Evolutionary conservation across 1,140 invertebrate species (phyloP).

Genomic region (Dendrolimus kikuchii): DNA sequence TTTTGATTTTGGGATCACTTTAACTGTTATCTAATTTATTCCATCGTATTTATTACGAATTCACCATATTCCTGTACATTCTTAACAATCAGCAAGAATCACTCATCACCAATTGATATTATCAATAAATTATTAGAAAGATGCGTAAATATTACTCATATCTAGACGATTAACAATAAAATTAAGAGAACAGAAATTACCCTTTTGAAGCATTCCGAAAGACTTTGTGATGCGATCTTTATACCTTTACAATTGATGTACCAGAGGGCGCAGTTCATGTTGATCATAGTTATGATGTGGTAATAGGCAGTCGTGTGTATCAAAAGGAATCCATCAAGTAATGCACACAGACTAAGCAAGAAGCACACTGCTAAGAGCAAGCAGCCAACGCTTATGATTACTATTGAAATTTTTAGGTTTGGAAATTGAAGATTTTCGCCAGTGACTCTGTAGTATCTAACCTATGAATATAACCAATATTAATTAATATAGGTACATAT

Average conservation of each 20-base stretch:
- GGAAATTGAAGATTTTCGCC: slow-evolving; percentile 74
- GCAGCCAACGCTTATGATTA: slow-evolving; percentile 74
- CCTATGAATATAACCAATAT: slow-evolving; percentile 33
- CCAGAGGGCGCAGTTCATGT: slow-evolving; percentile 78
- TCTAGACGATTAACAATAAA: too few relatives aligned
- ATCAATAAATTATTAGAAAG: too few relatives aligned
- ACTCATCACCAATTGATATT: too few relatives aligned
- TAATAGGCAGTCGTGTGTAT: slow-evolving; percentile 75
- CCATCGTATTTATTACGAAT: too few relatives aligned
- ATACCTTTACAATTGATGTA: slow-evolving; percentile 77
- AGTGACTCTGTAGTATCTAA: slow-evolving; percentile 70
- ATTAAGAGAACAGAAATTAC: slow-evolving; percentile 23
- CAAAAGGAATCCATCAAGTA: slow-evolving; percentile 75
- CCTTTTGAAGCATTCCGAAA: slow-evolving; percentile 66
- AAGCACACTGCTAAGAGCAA: slow-evolving; percentile 73
- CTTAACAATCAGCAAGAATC: too few relatives aligned
- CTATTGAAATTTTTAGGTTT: slow-evolving; percentile 71
- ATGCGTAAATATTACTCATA: too few relatives aligned
- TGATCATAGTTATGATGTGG: slow-evolving; percentile 77
- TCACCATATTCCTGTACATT: too few relatives aligned
- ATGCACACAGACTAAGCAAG: slow-evolving; percentile 70
- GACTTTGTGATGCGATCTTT: slow-evolving; percentile 71
- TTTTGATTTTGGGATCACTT: too few relatives aligned
- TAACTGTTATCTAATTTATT: too few relatives aligned
- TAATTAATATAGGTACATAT: too few relatives aligned